Evolutionary conservation across 2,113 vertebrate species (phyloP).

Genomic region (Catharus bicknelli): DNA sequence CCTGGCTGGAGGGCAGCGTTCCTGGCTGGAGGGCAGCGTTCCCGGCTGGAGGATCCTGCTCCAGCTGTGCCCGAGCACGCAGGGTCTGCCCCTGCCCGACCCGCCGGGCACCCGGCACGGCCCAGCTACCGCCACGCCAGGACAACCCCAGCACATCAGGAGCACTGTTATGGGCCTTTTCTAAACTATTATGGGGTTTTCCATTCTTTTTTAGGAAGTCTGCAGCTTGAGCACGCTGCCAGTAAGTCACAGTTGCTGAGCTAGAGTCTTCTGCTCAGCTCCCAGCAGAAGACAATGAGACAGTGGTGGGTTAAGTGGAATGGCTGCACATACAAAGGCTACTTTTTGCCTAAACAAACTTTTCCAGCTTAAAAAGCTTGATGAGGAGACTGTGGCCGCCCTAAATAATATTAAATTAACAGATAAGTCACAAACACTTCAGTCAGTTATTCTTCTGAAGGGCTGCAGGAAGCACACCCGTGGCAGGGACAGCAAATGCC

Average conservation of each 20-base stretch:
- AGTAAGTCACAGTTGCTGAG: neutral
- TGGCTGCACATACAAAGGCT: neutral
- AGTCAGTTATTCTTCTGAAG: neutral
- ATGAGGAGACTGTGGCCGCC: neutral
- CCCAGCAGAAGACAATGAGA: accelerated
- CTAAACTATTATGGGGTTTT: accelerated
- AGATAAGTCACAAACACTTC: neutral
- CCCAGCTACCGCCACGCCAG: accelerated
- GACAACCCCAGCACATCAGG: neutral
- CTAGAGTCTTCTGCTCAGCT: neutral
- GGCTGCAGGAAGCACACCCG: neutral
- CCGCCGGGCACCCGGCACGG: accelerated
- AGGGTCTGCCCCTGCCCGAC: accelerated
- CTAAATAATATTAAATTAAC: neutral
- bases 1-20: neutral
- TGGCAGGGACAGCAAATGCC: neutral
- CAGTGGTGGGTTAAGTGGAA: accelerated
- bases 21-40: neutral
- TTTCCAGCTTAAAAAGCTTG: neutral
- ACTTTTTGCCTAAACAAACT: neutral
- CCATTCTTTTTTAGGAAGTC: neutral
- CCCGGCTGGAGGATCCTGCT: neutral
- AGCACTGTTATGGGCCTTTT: accelerated
- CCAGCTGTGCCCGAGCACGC: neutral
- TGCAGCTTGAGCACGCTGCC: accelerated